Evolutionary conservation across 64 coral and sea anemone genomes (phyloP), one percentile per base, ranked within the genome.

Genomic region (Stylophora pistillata): DNA sequence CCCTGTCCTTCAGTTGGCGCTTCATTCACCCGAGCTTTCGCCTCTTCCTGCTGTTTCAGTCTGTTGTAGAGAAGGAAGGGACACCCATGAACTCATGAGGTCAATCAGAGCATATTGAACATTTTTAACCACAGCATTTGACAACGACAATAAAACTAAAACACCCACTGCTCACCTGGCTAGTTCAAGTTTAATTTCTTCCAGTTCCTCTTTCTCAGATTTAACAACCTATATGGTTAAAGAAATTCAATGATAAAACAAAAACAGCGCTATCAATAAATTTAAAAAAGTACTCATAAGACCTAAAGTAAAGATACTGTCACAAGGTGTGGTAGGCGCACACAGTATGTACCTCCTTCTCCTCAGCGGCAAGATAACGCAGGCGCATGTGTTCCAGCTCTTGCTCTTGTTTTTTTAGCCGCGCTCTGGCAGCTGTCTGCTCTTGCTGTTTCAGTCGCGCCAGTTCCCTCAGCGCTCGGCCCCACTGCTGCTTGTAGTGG

Each of bases 401-500:
- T 10, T 90, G 87, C 53, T 99, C 97, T 55, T 99, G 93, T 90
- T 95, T 92, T 71, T 99, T 99, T 21, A 99, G 88, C 72, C 93
- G 92, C n/a, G 80, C 90, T 71, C 85, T 87, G 13, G 97, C 97
- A 17, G 89, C 88, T 9, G 87, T 84, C 87, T 99, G 97, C 70
- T 99, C 93, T 60, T 93, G 90, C 47, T 99, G 97, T 85, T 99
- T 99, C 29, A 99, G 77, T 88, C 88, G 90, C 0, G 89, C 97
- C 76, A 99, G 86, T 65, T 99, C 93, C 72, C 93, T 93, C 2
- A 99, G 79, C 21, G 97, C 93, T 56, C 90, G 76, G 26, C 97
- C 93, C 97, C 97, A 99, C 27, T 99, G 93, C 63, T 99, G 97
- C 34, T 99, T 99, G 59, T 99, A 99, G 86, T 95, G 93, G 26